Evolutionary conservation across 2,797 vertebrate species (phyloP), one percentile per base, ranked within the genome.

Genomic region (Molossus alvarezi): DNA sequence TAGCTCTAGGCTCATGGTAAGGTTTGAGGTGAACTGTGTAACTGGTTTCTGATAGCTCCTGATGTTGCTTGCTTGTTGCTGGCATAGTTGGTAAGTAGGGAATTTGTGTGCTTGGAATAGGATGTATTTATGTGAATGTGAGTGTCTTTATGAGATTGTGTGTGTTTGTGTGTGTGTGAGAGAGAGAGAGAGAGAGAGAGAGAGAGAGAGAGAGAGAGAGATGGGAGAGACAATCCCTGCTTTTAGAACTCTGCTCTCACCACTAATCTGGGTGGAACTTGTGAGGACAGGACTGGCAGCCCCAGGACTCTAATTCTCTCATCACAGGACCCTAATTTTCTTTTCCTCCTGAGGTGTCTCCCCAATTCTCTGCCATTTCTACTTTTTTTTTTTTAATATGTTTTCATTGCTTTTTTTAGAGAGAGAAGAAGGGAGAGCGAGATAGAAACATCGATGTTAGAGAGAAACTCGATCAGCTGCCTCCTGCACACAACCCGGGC

Each of bases 11-110:
- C 67, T 96, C 33, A 53, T 94, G 45, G 87, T 55, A 29, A 93
- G 11, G 11, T 58, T 93, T 95, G 83, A 48, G 69, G 45, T 92
- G 53, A 97, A 53, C n/a, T 65, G 29, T 94, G 23, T 81, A 58
- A 33, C 72, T 93, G 29, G 57, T 65, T 14, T 93, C 67, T 93
- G n/a, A 81, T 41, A 90, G 45, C 14, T 79, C 41, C 58, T 95
- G 57, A n/a, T 77, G 29, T 90, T 94, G n/a, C 55, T 90, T 94
- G n/a, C 55, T 91, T 82, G 20, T 88, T 88, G 53, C 53, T 92
- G 69, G 45, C 45, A 84, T 62, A 89, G 53, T 77, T 73, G 45
- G 75, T 95, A 71, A 88, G 57, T 76, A 17, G 82, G 45, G n/a
- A 90, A 84, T 6, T 29, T 76, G 33, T 51, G 18, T 91, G 55